Evolutionary conservation across 2,113 vertebrate genomes (phyloP).

Genomic region (Callithrix jacchus): DNA sequence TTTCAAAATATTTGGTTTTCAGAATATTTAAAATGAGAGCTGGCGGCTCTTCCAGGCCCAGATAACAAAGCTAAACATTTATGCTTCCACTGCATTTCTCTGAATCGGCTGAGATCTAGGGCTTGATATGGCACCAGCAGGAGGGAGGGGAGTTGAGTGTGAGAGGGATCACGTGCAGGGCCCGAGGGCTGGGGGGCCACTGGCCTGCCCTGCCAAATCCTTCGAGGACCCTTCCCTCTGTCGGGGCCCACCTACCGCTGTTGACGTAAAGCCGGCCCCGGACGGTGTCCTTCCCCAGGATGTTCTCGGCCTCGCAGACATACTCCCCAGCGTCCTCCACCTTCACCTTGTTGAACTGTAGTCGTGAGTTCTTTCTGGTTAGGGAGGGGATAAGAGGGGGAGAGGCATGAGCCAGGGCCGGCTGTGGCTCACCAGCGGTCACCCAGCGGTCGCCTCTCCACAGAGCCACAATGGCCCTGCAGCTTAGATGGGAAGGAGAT

Average conservation of each 20-base stretch:
- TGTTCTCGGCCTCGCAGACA: slow-evolving; percentile 96
- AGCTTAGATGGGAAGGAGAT: not conserved
- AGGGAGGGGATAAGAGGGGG: slow-evolving; percentile 5
- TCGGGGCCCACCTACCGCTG: slow-evolving; percentile 91
- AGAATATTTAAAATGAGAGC: slow-evolving; percentile 83
- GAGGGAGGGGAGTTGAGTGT: slow-evolving; percentile 66
- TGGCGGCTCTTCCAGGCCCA: slow-evolving; percentile 80
- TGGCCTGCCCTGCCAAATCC: not conserved
- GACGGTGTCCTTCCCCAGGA: slow-evolving; percentile 91
- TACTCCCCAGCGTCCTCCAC: slow-evolving; percentile 97
- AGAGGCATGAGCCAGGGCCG: slow-evolving; percentile 25
- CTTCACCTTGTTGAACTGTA: slow-evolving; percentile 95
- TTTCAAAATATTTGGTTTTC: slow-evolving; percentile 79
- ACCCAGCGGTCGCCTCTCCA: not conserved
- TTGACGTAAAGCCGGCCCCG: slow-evolving; percentile 94
- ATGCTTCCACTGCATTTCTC: slow-evolving; percentile 82
- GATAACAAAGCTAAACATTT: slow-evolving; percentile 86
- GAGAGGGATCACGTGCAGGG: slow-evolving; percentile 66
- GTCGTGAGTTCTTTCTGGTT: slow-evolving; percentile 96
- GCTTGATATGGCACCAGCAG: slow-evolving; percentile 72
- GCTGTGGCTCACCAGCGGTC: not conserved
- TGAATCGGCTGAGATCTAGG: slow-evolving; percentile 77
- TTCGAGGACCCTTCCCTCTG: slow-evolving; percentile 42
- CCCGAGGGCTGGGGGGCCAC: not conserved
- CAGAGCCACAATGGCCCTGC: not conserved